phyloP scores from a whole-genome alignment of 2,888 invertebrate genomes.

The Cheilosia vernalis region DNA sequence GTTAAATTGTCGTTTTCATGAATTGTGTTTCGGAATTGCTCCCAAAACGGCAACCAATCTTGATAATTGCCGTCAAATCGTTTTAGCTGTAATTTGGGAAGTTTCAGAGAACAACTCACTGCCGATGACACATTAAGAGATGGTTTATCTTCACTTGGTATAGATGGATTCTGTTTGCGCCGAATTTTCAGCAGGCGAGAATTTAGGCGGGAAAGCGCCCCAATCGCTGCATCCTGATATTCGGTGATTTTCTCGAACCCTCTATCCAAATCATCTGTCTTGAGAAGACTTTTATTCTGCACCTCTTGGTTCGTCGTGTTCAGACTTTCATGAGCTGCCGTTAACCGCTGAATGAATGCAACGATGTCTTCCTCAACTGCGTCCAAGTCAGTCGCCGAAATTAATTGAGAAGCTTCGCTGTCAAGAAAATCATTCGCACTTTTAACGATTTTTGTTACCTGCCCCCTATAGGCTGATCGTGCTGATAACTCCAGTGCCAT shows the following conservation, averaged over 20 bases:
- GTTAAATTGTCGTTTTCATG: conserved; percentile 22
- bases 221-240: conserved; percentile 28
- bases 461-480: not conserved
- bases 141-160: not conserved
- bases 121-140: conserved; percentile 1
- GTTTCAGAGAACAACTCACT: not conserved
- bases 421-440: not conserved
- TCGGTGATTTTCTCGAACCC: conserved; percentile 27
- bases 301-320: conserved; percentile 22
- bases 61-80: conserved; percentile 18
- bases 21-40: conserved; percentile 24
- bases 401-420: too few species aligned
- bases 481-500: conserved; percentile 4
- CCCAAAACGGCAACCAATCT: conserved; percentile 39
- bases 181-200: not conserved
- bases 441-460: conserved; percentile 2
- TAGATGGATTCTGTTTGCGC: not conserved
- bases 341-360: conserved; percentile 30
- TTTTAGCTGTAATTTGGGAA: conserved; percentile 1
- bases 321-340: conserved; percentile 24
- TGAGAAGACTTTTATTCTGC: conserved; percentile 17
- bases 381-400: too few species aligned
- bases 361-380: conserved; percentile 28
- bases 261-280: conserved; percentile 27
- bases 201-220: conserved; percentile 3